phyloP scores from a whole-genome alignment of 2,797 vertebrate genomes.

The Florisuga fusca region DNA sequence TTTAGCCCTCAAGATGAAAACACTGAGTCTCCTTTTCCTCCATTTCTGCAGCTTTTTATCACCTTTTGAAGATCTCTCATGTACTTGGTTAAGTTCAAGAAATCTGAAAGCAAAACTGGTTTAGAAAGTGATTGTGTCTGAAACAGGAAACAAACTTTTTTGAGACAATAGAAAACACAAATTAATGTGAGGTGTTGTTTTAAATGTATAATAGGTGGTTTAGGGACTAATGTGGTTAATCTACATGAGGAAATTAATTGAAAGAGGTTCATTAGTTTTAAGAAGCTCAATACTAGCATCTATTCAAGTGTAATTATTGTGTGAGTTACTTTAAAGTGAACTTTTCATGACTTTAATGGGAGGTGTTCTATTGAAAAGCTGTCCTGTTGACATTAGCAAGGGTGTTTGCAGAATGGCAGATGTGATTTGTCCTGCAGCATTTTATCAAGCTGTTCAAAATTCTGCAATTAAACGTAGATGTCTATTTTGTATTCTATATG shows the following conservation, averaged over 20 bases:
- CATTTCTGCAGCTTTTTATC: background rate
- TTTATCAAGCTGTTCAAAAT: constrained; percentile 6
- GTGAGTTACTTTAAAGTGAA: constrained; percentile 6
- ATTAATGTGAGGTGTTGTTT: constrained; percentile 1
- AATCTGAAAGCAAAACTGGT: background rate
- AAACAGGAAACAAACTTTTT: background rate
- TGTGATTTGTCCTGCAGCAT: constrained; percentile 31
- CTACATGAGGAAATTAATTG: constrained; percentile 5
- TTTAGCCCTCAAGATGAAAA: background rate
- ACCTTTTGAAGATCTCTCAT: background rate
- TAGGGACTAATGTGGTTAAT: constrained; percentile 24
- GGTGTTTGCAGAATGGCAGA: background rate
- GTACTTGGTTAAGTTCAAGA: background rate
- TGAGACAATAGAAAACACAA: background rate
- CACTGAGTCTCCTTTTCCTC: background rate
- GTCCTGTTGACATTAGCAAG: background rate
- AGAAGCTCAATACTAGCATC: background rate
- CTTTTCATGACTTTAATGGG: background rate
- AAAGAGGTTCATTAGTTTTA: background rate
- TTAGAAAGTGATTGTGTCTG: background rate
- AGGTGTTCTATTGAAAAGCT: background rate
- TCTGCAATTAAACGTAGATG: background rate
- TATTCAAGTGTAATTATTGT: background rate
- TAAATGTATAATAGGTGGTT: background rate
- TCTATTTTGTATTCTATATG: background rate